Evolutionary conservation across 2,888 invertebrate genomes (phyloP).

Genomic region (Palloptera scutellata): DNA sequence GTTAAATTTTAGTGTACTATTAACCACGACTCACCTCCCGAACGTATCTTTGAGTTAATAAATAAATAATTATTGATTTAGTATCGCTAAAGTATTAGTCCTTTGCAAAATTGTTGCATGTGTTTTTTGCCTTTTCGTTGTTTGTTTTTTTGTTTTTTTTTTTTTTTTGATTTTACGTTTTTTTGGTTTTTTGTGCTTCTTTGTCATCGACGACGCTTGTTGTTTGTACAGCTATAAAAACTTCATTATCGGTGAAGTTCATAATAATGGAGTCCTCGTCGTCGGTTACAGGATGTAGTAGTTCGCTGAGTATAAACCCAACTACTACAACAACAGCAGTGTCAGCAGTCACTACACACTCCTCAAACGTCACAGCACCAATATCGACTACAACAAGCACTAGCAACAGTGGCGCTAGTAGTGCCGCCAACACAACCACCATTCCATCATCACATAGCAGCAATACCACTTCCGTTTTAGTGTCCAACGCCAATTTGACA

Average conservation of each 20-base stretch:
- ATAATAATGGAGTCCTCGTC: slow-evolving; percentile 40
- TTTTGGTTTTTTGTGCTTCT: slow-evolving; percentile 28
- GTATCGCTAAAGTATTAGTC: neutral
- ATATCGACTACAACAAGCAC: slow-evolving; percentile 18
- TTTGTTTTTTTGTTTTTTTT: slow-evolving; percentile 24
- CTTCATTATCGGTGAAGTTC: neutral
- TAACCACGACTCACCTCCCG: too few species aligned
- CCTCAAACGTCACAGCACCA: slow-evolving; percentile 30
- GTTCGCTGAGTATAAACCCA: slow-evolving; percentile 27
- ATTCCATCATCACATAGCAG: slow-evolving; percentile 25
- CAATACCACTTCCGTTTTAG: slow-evolving; percentile 29
- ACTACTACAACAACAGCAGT: slow-evolving; percentile 39
- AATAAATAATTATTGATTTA: too few species aligned
- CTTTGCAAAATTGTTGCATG: slow-evolving; percentile 32
- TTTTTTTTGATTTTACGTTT: slow-evolving; percentile 40
- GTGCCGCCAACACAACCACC: slow-evolving; percentile 25
- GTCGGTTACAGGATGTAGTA: too few species aligned
- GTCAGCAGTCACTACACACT: slow-evolving; percentile 33
- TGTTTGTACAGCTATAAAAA: slow-evolving; percentile 19
- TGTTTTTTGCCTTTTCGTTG: slow-evolving; percentile 32
- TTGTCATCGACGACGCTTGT: neutral
- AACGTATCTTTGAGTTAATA: too few species aligned
- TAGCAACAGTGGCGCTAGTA: slow-evolving; percentile 31
- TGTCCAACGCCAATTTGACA: slow-evolving; percentile 34
- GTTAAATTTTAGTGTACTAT: too few species aligned